Percentiles rank a stretch among this genome's conserved stretches.
Conservation (phyloP, 1,140 invertebrate genomes). For the Hypothenemus hampei region DNA sequence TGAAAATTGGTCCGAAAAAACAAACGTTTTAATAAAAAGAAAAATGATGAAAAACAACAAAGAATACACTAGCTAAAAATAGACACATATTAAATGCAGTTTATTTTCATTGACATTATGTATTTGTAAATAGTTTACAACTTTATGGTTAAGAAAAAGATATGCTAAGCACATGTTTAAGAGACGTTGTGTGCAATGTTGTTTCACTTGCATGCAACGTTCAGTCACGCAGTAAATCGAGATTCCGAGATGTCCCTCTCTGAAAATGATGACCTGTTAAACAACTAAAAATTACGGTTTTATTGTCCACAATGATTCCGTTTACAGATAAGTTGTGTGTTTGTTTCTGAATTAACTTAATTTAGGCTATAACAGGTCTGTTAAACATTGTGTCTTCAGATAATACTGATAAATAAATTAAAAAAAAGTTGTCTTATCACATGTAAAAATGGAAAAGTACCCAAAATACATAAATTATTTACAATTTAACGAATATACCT, state of each 20-base stretch:
- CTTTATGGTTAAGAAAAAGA: conserved; percentile 40
- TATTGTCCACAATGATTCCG: too few species aligned
- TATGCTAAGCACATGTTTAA: conserved; percentile 43
- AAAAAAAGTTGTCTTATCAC: conserved; percentile 31
- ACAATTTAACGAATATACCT: conserved; percentile 23
- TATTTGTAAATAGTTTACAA: conserved; percentile 40
- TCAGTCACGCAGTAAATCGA: too few species aligned
- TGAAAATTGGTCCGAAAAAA: too few species aligned
- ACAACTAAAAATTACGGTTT: too few species aligned
- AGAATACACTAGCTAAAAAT: conserved; percentile 27
- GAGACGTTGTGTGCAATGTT: conserved; percentile 31
- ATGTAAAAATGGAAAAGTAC: conserved; percentile 25
- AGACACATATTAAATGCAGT: conserved; percentile 43
- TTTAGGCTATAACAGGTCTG: conserved; percentile 15
- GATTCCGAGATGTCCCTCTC: too few species aligned
- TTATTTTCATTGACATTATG: conserved; percentile 42
- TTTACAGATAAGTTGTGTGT: too few species aligned
- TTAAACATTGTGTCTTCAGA: conserved; percentile 24
- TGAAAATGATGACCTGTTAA: too few species aligned
- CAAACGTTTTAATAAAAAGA: too few species aligned
- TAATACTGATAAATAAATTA: conserved; percentile 37
- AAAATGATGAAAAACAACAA: conserved; percentile 1
- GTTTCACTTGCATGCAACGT: conserved; percentile 34
- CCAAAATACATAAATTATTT: conserved; percentile 32
- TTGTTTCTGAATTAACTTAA: too few species aligned